phyloP scores from a whole-genome alignment of 2,888 invertebrate genomes.

The Phytoseiulus persimilis region DNA sequence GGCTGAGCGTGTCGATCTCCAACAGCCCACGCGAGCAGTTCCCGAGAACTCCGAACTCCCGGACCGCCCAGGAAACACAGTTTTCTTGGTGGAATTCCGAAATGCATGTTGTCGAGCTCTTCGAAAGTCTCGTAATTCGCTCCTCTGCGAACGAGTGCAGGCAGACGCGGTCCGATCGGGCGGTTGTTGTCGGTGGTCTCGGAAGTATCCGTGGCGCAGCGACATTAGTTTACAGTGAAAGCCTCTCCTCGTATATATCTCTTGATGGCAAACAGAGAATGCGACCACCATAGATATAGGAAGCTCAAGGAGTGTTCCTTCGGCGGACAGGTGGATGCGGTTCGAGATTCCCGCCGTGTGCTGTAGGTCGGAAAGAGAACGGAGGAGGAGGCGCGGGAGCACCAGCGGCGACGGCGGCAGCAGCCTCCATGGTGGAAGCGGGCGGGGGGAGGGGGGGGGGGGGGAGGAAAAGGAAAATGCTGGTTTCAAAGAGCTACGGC shows the following conservation, averaged over 20 bases:
- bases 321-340: not conserved
- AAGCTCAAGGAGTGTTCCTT: not conserved
- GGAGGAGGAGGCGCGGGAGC: not conserved
- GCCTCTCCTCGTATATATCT: not conserved
- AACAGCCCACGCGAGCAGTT: too few relatives aligned
- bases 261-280: not conserved
- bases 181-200: not conserved
- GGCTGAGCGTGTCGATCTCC: too few relatives aligned
- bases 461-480: not conserved
- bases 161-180: not conserved
- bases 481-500: not conserved
- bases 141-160: not conserved
- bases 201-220: not conserved
- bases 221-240: not conserved
- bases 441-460: not conserved
- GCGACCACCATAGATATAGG: not conserved
- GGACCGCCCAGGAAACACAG: too few relatives aligned
- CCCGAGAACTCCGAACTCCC: too few relatives aligned
- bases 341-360: not conserved
- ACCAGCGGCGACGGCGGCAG: not conserved
- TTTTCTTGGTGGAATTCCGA: too few relatives aligned
- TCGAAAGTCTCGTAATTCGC: not conserved
- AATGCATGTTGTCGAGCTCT: not conserved
- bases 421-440: not conserved
- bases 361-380: not conserved